Base-by-base conservation (phyloP, 92 coral and sea anemone species). In the Phenganax stokvisi region DNA sequence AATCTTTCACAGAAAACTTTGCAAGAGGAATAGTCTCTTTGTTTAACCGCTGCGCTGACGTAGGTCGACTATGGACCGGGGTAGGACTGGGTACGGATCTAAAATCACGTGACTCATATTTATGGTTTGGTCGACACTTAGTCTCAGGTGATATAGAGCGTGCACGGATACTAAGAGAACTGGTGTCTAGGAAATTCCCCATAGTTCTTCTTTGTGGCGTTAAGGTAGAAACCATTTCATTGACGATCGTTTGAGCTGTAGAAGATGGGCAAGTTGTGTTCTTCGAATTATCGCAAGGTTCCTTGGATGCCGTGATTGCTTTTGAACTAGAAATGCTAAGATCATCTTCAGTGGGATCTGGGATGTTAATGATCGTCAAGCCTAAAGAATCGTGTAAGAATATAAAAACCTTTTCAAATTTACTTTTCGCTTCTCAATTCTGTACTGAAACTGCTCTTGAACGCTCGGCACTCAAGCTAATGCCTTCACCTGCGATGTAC, bases 1-100 rank as follows among this genome's bases (percentile, higher is more conserved):
- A 94, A 77, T 89, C 87, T 71, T 89, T 92, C 71, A 92, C 98
- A 30, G 92, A 82, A 79, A 91, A 91, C 75, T 84, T 89, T 69
- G 77, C 80, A 54, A 78, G 52, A 27, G 86, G 82, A 57, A 84
- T 89, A 20, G 60, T 74, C 29, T 64, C 80, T 12, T 84, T 81
- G 59, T 81, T 82, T 57, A 92, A 81, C 72, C 97, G 89, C 31
- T 81, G 72, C n/a, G 90, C 81, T 61, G 86, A 86, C 69, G 91
- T 87, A 29, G 88, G 88, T 56, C 93, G 89, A 51, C 90, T 85
- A 0, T 77, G 89, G n/a, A 92, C 88, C 16, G 98, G 98, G 70
- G 90, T 90, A 64, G 96, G 72, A 66, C 72, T 66, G 51, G 80
- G 68, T 88, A 85, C 63, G 85, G 87, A 62, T 85, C 90, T 73